Conservation (phyloP, 1,140 invertebrate species). For the Bradysia coprophila region DNA sequence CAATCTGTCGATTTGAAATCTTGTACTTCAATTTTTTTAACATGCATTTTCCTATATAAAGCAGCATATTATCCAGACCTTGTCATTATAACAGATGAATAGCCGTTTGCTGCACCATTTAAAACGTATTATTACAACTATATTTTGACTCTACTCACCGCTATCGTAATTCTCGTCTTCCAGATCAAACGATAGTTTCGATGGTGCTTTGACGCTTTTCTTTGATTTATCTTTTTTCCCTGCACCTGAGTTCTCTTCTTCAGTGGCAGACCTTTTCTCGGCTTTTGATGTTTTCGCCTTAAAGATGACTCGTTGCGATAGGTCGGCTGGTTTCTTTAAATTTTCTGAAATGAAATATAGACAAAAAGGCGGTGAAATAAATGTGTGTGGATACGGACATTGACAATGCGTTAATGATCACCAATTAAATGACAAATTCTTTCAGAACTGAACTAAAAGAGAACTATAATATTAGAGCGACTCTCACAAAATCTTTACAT, state of each 20-base stretch:
- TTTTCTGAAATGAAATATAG: slow-evolving; percentile 10
- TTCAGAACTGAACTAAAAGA: neutral
- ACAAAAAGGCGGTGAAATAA: neutral
- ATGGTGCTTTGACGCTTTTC: neutral
- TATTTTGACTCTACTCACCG: neutral
- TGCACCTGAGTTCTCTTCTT: neutral
- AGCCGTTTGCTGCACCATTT: no score
- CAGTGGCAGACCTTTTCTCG: neutral
- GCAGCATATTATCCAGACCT: no score
- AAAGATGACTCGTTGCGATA: slow-evolving; percentile 17
- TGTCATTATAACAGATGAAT: no score
- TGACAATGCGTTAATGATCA: neutral
- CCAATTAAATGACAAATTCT: neutral
- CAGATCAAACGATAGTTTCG: slow-evolving; percentile 1
- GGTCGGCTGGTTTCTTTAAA: slow-evolving; percentile 15
- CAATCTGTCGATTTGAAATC: no score
- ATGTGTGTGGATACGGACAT: neutral
- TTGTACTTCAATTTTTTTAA: no score
- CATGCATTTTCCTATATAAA: no score
- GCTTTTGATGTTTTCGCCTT: slow-evolving; percentile 12
- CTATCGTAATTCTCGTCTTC: slow-evolving; percentile 1
- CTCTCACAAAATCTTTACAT: neutral
- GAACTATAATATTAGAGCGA: neutral
- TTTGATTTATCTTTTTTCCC: slow-evolving; percentile 3
- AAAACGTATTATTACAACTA: no score